These are phyloP conservation scores for Epinephelus moara DNA, from an alignment of 2,113 vertebrate genomes.

Conservation along the genomic window DNA sequence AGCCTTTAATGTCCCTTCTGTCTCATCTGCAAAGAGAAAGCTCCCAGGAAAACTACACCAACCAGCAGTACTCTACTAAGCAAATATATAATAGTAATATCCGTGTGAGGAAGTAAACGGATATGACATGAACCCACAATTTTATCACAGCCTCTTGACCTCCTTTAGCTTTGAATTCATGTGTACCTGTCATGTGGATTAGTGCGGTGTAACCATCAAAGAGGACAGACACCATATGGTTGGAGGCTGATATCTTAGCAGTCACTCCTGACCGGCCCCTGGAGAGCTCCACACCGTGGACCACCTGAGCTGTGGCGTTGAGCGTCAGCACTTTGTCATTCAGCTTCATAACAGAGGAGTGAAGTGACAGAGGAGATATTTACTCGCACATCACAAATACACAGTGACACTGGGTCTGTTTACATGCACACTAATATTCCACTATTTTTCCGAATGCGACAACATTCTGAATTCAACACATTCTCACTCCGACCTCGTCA, in stretches of 20 bases:
- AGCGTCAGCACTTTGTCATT: conserved; percentile 2
- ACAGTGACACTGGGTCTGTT: not conserved
- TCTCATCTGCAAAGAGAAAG: not conserved
- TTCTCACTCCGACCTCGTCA: no score
- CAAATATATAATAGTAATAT: no score
- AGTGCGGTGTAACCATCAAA: conserved; percentile 48
- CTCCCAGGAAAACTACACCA: not conserved
- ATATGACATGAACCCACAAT: not conserved
- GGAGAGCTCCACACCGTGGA: conserved; percentile 38
- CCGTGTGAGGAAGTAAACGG: not conserved
- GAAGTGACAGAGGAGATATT: not conserved
- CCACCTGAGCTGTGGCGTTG: not conserved
- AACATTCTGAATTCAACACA: no score
- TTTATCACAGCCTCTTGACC: not conserved
- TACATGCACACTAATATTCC: no score
- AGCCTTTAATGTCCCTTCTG: not conserved
- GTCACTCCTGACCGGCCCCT: conserved; percentile 35
- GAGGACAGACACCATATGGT: conserved; percentile 12
- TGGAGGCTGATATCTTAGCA: conserved; percentile 11
- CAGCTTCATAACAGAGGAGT: conserved; percentile 19
- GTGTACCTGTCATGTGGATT: conserved; percentile 42
- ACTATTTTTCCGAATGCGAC: no score
- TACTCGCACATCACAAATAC: not conserved
- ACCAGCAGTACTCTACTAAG: not conserved
- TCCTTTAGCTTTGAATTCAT: not conserved